Base-by-base conservation (phyloP, 1,140 invertebrate genomes). In the Colletes latitarsis region DNA sequence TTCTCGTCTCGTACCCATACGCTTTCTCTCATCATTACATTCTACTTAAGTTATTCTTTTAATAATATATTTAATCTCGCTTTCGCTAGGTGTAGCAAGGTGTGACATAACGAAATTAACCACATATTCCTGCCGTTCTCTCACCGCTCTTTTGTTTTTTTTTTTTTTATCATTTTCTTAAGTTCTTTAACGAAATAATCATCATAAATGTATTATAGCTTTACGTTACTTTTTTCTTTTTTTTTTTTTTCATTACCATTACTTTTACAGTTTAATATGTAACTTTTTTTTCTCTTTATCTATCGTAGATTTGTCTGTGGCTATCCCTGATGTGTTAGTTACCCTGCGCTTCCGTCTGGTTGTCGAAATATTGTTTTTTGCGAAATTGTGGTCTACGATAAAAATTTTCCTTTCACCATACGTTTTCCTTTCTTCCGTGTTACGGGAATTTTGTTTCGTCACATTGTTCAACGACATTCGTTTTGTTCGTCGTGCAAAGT, bases 331-430 rank as follows among this genome's bases (percentile, higher is more conserved):
- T 93, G 92, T 92, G 92, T 93, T 92, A 92, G 89, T 93, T 93
- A 93, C 93, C 92, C 93, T 93, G 93, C 93, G 93, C 93, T 93
- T 93, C 93, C 93, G 92, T 93, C 93, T 93, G 92, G 90, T 93
- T 93, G 89, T 93, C 91, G 92, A 93, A 93, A 92, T 93, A 93
- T 92, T 93, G 89, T 93, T 60, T 30, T 30, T 63, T 92, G 86
- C 90, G 82, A 90, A 91, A 90, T 88, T 91, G 88, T 92, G 88
- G 89, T 91, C 89, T 91, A 92, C 84, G 88, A 90, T 92, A 90
- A 87, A 88, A 81, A 77, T 66, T 82, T 30, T 86, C 75, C 71
- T 85, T 85, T 77, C 85, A 53, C 46, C 80, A 55, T 60, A 57
- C 71, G 21, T 77, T 60, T 49, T 58, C 49, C 58, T 58, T n/a